phyloP scores from a whole-genome alignment of 2,888 invertebrate genomes.

The Rugalucina vietnamica region DNA sequence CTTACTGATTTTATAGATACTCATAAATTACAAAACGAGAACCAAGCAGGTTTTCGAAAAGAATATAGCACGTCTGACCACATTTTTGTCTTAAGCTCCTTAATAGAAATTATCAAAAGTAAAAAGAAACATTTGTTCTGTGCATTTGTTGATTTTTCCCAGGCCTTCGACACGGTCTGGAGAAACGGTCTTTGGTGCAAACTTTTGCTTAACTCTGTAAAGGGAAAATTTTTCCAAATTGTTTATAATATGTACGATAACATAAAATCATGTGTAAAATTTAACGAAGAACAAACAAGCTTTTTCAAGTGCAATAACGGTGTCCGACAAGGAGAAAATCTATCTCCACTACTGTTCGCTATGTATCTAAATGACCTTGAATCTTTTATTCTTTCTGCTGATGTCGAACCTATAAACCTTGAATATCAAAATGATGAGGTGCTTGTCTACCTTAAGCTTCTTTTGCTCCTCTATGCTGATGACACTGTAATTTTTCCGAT shows the following conservation, averaged over 20 bases:
- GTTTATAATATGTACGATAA: conserved; percentile 40
- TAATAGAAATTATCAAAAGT: conserved; percentile 33
- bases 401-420: too few species aligned
- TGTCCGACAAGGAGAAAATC: conserved; percentile 36
- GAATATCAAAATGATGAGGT: too few species aligned
- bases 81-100: conserved; percentile 29
- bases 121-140: conserved; percentile 32
- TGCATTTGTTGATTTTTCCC: conserved; percentile 25
- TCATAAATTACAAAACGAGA: conserved; percentile 20
- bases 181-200: conserved; percentile 32
- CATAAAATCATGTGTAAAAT: conserved; percentile 36
- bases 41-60: conserved; percentile 39
- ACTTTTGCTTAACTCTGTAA: conserved; percentile 17
- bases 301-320: conserved; percentile 10
- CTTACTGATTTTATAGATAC: conserved; percentile 13
- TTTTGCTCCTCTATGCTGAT: too few species aligned
- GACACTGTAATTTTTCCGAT: too few species aligned
- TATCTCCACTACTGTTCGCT: conserved; percentile 34
- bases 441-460: too few species aligned
- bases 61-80: conserved; percentile 34
- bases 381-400: conserved; percentile 13
- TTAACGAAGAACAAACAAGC: neutral
- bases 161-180: conserved; percentile 37
- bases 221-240: conserved; percentile 38
- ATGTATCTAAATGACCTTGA: conserved; percentile 31